These are phyloP conservation scores for Thaumetopoea pityocampa DNA, from an alignment of 1,140 invertebrate genomes.

Conservation along the genomic window DNA sequence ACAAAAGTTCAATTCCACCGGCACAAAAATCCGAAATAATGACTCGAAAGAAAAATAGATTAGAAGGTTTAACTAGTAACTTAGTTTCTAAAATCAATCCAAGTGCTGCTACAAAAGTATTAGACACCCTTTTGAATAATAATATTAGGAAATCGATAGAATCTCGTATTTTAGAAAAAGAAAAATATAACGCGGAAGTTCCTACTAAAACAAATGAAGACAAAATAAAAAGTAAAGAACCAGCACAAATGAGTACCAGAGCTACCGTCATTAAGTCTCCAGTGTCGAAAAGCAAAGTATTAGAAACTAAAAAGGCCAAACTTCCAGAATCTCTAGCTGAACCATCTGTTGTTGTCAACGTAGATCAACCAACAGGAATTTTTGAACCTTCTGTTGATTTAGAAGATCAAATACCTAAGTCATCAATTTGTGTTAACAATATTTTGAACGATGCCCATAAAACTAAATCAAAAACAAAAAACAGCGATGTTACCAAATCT, in stretches of 20 bases:
- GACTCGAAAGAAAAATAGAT: conserved; percentile 76
- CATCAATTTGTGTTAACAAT: conserved; percentile 66
- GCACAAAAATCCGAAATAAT: conserved; percentile 75
- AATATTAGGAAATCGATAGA: conserved; percentile 75
- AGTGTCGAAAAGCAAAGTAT: conserved; percentile 66
- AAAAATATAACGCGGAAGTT: conserved; percentile 46
- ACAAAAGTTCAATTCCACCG: conserved; percentile 64
- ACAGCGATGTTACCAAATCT: conserved; percentile 29
- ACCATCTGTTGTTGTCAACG: conserved; percentile 57
- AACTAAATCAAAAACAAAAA: conserved; percentile 43
- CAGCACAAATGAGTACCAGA: conserved; percentile 58
- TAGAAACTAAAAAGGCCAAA: conserved; percentile 68
- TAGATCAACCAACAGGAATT: conserved; percentile 78
- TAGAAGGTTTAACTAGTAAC: conserved; percentile 77
- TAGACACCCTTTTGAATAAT: conserved; percentile 71
- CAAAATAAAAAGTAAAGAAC: conserved; percentile 51
- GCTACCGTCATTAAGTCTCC: conserved; percentile 76
- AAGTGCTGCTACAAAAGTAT: conserved; percentile 69
- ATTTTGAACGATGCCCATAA: conserved; percentile 44
- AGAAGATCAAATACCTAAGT: conserved; percentile 79
- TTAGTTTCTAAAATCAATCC: conserved; percentile 75
- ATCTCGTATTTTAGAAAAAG: conserved; percentile 71
- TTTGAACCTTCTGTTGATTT: conserved; percentile 80
- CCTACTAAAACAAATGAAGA: conserved; percentile 45
- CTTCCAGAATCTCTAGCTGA: conserved; percentile 43